A percentile compares a stretch with the other conserved stretches of the same genome.
Conservation (phyloP, 2,113 vertebrate species). For the Gila orcuttii region DNA sequence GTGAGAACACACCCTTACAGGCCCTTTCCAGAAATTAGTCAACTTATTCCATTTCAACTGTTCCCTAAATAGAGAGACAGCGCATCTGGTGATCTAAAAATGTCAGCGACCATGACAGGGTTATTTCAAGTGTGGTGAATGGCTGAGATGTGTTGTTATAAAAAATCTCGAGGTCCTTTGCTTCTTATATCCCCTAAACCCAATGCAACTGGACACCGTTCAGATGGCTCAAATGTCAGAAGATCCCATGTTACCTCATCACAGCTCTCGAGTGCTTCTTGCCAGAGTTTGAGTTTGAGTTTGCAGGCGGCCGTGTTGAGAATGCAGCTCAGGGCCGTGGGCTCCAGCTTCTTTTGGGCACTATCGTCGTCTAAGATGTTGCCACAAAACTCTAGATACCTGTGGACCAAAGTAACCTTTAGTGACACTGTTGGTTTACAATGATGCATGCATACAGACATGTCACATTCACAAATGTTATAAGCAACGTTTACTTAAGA, state of each 20-base stretch:
- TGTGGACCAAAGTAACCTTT: slow-evolving; percentile 57
- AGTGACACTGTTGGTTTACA: background rate
- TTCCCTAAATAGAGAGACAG: background rate
- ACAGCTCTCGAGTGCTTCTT: slow-evolving; percentile 89
- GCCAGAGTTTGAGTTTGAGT: slow-evolving; percentile 89
- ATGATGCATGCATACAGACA: background rate
- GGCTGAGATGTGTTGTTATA: background rate
- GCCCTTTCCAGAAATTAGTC: background rate
- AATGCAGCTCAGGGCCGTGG: slow-evolving; percentile 84
- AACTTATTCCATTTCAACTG: background rate
- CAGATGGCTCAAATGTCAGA: background rate
- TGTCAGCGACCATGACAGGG: background rate
- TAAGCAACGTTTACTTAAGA: background rate
- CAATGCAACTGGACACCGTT: slow-evolving; percentile 16
- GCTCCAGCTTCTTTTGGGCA: slow-evolving; percentile 78
- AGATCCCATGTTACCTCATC: slow-evolving; percentile 78
- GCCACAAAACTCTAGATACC: slow-evolving; percentile 86
- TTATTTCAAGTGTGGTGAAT: slow-evolving; percentile 16
- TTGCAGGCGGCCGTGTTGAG: slow-evolving; percentile 92
- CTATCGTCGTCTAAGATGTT: slow-evolving; percentile 73
- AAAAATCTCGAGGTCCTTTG: background rate
- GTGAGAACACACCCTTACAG: background rate
- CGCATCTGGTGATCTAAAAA: background rate
- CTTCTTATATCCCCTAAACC: slow-evolving; percentile 19
- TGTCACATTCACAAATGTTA: background rate